Evolutionary conservation across 2,797 vertebrate genomes (phyloP).

Genomic region (Orientallactaga sibirica): DNA sequence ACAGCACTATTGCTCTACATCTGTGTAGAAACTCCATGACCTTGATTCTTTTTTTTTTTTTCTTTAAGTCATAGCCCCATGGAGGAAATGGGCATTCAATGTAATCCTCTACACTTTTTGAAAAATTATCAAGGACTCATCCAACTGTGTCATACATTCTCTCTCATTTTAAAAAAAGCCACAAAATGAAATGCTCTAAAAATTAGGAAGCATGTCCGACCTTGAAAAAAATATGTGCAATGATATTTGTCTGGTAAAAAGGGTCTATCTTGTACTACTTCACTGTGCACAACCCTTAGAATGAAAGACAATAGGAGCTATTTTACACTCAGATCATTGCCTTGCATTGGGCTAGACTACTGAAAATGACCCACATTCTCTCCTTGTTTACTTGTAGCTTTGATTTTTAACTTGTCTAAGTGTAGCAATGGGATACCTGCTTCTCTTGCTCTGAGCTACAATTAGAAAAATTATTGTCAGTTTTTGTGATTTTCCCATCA

Average conservation of each 20-base stretch:
- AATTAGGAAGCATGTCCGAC: constrained; percentile 24
- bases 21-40: constrained; percentile 36
- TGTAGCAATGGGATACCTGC: background rate
- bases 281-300: background rate
- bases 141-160: background rate
- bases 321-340: background rate
- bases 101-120: constrained; percentile 25
- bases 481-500: background rate
- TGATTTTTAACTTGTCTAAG: background rate
- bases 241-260: background rate
- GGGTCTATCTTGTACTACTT: constrained; percentile 8
- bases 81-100: constrained; percentile 25
- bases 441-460: background rate
- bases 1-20: background rate
- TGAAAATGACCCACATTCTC: background rate
- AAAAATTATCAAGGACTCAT: constrained; percentile 26
- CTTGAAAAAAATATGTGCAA: background rate
- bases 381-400: background rate
- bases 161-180: background rate
- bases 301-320: background rate
- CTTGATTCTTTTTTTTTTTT: constrained; percentile 8
- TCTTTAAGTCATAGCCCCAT: background rate
- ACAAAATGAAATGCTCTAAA: constrained; percentile 52
- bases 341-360: background rate
- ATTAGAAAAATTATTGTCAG: background rate